Conservation (phyloP, 2,113 vertebrate species). For the Nothocercus julius region DNA sequence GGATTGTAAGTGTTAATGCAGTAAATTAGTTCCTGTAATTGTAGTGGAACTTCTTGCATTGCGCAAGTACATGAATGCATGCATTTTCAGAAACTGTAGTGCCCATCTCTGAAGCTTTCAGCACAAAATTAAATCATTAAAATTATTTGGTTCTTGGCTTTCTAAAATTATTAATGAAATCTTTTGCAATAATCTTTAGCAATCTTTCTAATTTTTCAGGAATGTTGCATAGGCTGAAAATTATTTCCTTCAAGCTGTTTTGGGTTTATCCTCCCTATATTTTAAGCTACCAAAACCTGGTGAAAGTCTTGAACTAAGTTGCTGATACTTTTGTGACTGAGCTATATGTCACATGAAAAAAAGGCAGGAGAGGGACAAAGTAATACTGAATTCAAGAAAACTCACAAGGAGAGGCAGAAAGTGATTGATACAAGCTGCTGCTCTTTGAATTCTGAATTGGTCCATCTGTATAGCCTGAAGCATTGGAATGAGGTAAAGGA, state of each 20-base stretch:
- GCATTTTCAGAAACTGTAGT: neutral
- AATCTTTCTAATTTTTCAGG: neutral
- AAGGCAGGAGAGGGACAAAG: neutral
- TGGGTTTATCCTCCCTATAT: neutral
- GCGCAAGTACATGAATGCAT: neutral
- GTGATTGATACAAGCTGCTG: slow-evolving; percentile 47
- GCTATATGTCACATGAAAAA: neutral
- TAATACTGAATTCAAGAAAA: slow-evolving; percentile 22
- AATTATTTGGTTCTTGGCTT: neutral
- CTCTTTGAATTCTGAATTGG: slow-evolving; percentile 59
- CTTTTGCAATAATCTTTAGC: neutral
- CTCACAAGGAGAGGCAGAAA: slow-evolving; percentile 27
- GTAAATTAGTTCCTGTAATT: neutral
- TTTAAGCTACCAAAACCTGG: neutral
- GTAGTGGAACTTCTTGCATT: neutral
- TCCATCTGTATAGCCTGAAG: slow-evolving; percentile 51
- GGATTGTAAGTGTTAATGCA: neutral
- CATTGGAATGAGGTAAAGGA: slow-evolving; percentile 49
- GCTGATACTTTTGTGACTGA: neutral
- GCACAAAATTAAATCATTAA: neutral
- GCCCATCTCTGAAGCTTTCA: neutral
- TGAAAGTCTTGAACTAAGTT: neutral
- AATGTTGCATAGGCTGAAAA: neutral
- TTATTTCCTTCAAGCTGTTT: neutral
- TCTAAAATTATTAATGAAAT: neutral